These are phyloP conservation scores for Pampusana beccarii DNA, from an alignment of 2,113 vertebrate genomes.

Conservation along the genomic window DNA sequence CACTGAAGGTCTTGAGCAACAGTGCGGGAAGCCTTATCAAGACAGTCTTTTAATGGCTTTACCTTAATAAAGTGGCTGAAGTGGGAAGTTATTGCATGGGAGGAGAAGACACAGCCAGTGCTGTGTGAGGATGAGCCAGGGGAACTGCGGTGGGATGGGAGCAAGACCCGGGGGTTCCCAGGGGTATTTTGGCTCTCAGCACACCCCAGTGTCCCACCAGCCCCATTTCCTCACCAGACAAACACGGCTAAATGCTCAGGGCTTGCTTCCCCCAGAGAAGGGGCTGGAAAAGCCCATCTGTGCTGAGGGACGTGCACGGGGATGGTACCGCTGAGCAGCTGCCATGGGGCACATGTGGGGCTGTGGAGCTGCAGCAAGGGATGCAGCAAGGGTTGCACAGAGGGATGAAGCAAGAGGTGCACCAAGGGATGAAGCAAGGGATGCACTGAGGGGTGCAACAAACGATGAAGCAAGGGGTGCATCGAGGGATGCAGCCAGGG, in stretches of 20 bases:
- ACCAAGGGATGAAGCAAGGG: neutral
- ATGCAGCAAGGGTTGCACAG: neutral
- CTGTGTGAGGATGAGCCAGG: fast-evolving
- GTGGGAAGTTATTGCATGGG: neutral
- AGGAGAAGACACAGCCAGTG: neutral
- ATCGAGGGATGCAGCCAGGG: neutral
- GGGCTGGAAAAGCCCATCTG: neutral
- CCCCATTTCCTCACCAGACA: neutral
- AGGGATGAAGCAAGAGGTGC: neutral
- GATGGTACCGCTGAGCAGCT: neutral
- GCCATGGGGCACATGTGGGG: fast-evolving
- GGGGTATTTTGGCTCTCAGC: neutral
- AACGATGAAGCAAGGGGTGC: neutral
- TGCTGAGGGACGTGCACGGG: fast-evolving
- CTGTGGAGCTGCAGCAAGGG: neutral
- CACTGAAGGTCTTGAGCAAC: neutral
- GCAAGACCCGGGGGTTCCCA: neutral
- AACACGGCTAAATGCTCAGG: neutral
- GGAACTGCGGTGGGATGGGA: neutral
- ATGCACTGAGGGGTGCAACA: no score
- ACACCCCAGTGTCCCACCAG: fast-evolving
- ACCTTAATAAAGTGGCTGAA: neutral
- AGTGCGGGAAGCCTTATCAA: neutral
- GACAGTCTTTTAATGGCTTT: neutral
- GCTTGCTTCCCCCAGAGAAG: fast-evolving